These are phyloP conservation scores for Mesaphorura yosii DNA, from an alignment of 1,140 invertebrate species.

Conservation along the genomic window DNA sequence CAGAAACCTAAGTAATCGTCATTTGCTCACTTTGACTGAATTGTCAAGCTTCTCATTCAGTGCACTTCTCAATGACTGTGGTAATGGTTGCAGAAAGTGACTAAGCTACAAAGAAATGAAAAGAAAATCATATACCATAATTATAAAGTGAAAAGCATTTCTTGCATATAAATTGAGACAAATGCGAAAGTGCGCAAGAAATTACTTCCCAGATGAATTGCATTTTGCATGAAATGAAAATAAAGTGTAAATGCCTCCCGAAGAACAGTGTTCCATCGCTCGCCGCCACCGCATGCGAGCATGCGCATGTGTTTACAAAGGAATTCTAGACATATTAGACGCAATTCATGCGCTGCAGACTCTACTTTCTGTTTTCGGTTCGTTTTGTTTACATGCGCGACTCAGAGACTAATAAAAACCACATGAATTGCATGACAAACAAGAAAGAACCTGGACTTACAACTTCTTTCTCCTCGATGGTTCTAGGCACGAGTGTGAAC, in stretches of 20 bases:
- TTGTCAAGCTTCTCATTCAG: slow-evolving; percentile 4
- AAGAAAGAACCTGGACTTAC: slow-evolving; percentile 44
- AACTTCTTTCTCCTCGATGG: slow-evolving; percentile 87
- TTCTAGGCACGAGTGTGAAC: slow-evolving; percentile 70
- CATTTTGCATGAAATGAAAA: neutral
- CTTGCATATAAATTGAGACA: neutral
- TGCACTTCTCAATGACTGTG: slow-evolving; percentile 3
- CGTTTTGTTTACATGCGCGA: too few relatives aligned
- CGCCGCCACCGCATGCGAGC: neutral
- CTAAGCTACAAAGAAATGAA: slow-evolving; percentile 7
- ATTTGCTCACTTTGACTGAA: slow-evolving; percentile 4
- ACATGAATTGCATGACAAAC: neutral
- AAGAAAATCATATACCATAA: slow-evolving; percentile 6
- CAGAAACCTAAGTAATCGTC: neutral
- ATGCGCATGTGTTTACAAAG: neutral
- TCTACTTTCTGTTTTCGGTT: too few relatives aligned
- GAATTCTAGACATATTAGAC: neutral
- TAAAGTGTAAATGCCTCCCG: neutral
- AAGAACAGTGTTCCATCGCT: neutral
- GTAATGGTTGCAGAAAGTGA: neutral
- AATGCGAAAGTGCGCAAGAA: neutral
- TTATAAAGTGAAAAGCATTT: neutral
- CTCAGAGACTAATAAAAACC: too few relatives aligned
- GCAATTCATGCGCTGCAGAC: neutral
- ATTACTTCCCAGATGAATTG: neutral